A percentile compares a stretch with the other conserved stretches of the same genome.
These are phyloP conservation scores for Diadumene lineata DNA, from an alignment of 92 coral and sea anemone genomes.

Conservation along the genomic window DNA sequence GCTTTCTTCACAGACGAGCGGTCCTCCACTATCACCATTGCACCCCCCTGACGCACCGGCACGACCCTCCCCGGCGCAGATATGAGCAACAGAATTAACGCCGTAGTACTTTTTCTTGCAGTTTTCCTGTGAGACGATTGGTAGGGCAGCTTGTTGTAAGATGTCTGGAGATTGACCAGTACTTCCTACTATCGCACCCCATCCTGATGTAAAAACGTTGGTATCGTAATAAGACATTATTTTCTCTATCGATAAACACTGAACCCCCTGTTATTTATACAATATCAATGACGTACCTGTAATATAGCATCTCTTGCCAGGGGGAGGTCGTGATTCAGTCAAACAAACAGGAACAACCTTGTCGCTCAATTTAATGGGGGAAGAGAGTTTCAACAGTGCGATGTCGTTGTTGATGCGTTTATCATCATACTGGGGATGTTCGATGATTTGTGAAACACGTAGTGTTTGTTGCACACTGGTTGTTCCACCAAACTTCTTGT, in stretches of 20 bases:
- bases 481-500: slow-evolving; percentile 17
- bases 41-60: slow-evolving; percentile 40
- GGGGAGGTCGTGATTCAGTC: slow-evolving; percentile 29
- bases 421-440: slow-evolving; percentile 22
- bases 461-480: slow-evolving; percentile 28
- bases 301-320: slow-evolving; percentile 31
- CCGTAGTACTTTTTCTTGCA: slow-evolving; percentile 28
- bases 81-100: slow-evolving; percentile 19
- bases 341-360: slow-evolving; percentile 33
- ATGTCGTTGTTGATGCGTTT: slow-evolving; percentile 23
- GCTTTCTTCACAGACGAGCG: slow-evolving; percentile 60
- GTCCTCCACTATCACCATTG: slow-evolving; percentile 85
- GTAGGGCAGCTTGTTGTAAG: slow-evolving; percentile 37
- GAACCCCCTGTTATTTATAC: no score
- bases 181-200: slow-evolving; percentile 40
- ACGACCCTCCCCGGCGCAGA: slow-evolving; percentile 36
- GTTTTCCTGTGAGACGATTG: slow-evolving; percentile 40
- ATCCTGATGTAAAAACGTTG: no score
- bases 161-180: slow-evolving; percentile 28
- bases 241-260: no score
- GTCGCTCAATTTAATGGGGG: slow-evolving; percentile 31
- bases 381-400: slow-evolving; percentile 24
- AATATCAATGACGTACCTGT: slow-evolving; percentile 34
- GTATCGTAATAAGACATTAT: no score
- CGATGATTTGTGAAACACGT: slow-evolving; percentile 16